phyloP scores from a whole-genome alignment of 2,113 vertebrate species.

The Herpetotheres cachinnans region DNA sequence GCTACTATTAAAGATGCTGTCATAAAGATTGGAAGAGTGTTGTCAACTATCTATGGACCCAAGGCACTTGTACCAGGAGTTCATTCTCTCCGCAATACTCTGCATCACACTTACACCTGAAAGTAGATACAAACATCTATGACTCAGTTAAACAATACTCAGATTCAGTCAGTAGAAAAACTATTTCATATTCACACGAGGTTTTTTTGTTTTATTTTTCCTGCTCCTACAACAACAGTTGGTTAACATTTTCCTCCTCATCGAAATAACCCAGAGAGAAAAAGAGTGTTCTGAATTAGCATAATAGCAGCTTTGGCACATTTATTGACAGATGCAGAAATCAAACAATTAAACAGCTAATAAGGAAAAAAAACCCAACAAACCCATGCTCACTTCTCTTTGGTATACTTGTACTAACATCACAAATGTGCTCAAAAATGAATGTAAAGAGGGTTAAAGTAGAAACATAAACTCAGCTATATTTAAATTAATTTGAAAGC shows the following conservation, averaged over 20 bases:
- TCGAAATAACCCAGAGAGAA: background rate
- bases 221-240: background rate
- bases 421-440: background rate
- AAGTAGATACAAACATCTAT: background rate
- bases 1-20: background rate
- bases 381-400: background rate
- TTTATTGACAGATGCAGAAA: background rate
- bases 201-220: background rate
- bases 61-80: background rate
- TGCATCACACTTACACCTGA: background rate
- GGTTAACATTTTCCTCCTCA: background rate
- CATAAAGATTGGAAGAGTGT: background rate
- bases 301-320: background rate
- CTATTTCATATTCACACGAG: background rate
- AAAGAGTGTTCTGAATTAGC: background rate
- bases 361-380: background rate
- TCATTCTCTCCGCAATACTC: background rate
- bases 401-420: background rate
- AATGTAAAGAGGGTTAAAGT: background rate
- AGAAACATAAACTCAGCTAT: background rate
- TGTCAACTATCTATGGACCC: background rate
- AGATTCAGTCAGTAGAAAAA: background rate
- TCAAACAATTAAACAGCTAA: background rate
- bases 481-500: conserved; percentile 12
- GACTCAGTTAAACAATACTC: background rate